These are phyloP conservation scores for Neomonachus schauinslandi DNA, from an alignment of 2,113 vertebrate species.

Conservation along the genomic window DNA sequence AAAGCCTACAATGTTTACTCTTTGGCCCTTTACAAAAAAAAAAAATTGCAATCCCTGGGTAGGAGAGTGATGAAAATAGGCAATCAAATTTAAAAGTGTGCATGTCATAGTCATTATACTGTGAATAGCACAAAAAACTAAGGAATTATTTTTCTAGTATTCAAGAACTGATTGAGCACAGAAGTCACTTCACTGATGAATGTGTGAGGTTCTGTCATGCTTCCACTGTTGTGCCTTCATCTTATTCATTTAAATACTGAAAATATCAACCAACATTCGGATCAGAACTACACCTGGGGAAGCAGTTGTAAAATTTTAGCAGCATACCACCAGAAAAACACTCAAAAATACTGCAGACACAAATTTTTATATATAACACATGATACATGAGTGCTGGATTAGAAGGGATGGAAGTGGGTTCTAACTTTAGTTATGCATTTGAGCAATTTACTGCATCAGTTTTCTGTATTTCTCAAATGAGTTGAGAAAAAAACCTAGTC, in stretches of 20 bases:
- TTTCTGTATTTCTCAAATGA: conserved; percentile 19
- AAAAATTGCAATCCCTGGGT: not conserved
- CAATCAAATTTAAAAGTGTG: not conserved
- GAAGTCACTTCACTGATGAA: not conserved
- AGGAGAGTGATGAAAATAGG: not conserved
- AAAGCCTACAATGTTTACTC: not conserved
- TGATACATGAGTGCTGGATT: not conserved
- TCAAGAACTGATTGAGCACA: conserved; percentile 2
- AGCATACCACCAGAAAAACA: not conserved
- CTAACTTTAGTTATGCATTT: not conserved
- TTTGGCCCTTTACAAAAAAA: not conserved
- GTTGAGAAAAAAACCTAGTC: not conserved
- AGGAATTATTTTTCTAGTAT: not conserved
- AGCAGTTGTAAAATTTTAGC: not conserved
- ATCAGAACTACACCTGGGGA: not conserved
- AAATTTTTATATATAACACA: not conserved
- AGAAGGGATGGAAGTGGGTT: not conserved
- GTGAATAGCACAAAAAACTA: not conserved
- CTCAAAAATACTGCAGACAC: not conserved
- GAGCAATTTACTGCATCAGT: not conserved
- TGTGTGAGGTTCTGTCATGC: not conserved
- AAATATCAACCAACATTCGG: not conserved
- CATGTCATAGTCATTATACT: not conserved
- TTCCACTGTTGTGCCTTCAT: not conserved
- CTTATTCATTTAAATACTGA: not conserved